These are phyloP conservation scores for Salvator merianae DNA, from an alignment of 2,113 vertebrate genomes.

Conservation along the genomic window DNA sequence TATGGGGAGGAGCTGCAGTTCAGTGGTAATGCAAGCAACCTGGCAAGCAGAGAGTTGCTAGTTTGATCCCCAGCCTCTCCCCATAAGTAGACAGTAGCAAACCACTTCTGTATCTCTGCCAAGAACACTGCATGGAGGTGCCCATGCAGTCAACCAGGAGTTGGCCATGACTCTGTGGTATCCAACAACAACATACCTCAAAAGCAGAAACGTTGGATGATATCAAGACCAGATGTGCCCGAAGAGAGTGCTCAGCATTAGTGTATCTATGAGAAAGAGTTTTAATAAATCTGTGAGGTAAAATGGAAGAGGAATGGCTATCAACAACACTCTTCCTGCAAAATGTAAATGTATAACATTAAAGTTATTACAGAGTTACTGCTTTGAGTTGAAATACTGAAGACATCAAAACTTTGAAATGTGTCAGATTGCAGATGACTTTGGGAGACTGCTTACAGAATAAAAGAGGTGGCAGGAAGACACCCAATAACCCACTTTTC, in stretches of 20 bases:
- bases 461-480: not conserved
- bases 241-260: not conserved
- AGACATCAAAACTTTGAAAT: not conserved
- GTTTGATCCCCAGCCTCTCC: too few relatives aligned
- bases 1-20: too few relatives aligned
- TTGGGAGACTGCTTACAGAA: not conserved
- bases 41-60: too few relatives aligned
- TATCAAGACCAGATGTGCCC: slow-evolving; percentile 75
- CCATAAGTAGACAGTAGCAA: too few relatives aligned
- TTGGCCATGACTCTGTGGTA: too few relatives aligned
- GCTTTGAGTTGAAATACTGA: not conserved
- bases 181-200: slow-evolving; percentile 71
- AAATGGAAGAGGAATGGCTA: slow-evolving; percentile 39
- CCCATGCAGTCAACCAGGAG: too few relatives aligned
- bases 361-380: not conserved
- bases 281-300: slow-evolving; percentile 17
- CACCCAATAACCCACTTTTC: not conserved
- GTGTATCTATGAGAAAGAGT: slow-evolving; percentile 31
- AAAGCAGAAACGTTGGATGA: slow-evolving; percentile 83
- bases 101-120: too few relatives aligned
- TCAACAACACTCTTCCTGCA: slow-evolving; percentile 58
- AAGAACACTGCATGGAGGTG: too few relatives aligned
- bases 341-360: not conserved
- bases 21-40: too few relatives aligned
- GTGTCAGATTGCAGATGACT: not conserved